Evolutionary conservation across 1,140 invertebrate genomes (phyloP).

Genomic region (Heliconius hewitsoni): DNA sequence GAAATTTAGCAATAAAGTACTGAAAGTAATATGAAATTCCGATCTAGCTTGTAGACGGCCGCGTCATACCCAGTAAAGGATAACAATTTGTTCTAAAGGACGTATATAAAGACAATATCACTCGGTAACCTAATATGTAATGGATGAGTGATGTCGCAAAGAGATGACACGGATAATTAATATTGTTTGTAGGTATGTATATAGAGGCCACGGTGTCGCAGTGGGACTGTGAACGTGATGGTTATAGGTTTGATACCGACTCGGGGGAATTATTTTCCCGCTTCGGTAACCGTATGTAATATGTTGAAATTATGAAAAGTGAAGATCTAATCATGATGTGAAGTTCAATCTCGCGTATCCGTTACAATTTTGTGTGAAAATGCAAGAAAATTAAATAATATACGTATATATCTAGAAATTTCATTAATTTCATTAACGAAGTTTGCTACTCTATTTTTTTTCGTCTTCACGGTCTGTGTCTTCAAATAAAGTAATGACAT

Average conservation of each 20-base stretch:
- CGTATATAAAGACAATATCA: constrained; percentile 12
- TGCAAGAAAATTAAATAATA: no score
- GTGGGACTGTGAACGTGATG: neutral
- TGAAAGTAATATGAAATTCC: constrained; percentile 32
- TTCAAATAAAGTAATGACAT: neutral
- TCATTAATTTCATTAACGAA: neutral
- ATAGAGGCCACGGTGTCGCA: neutral
- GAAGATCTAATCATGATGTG: no score
- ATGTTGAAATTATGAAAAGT: no score
- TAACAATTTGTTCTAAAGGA: constrained; percentile 17
- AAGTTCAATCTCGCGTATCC: no score
- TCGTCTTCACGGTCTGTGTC: neutral
- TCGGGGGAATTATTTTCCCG: neutral
- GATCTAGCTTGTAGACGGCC: neutral
- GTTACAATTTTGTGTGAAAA: no score
- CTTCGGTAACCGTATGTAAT: neutral
- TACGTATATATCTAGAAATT: no score
- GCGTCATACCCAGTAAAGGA: constrained; percentile 9
- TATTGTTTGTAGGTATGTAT: neutral
- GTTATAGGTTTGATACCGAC: neutral
- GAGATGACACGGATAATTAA: neutral
- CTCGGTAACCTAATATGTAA: constrained; percentile 3
- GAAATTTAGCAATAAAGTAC: constrained; percentile 11
- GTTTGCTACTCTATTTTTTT: neutral
- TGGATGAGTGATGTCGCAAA: neutral